A percentile compares a stretch with the other conserved stretches of the same genome.
Evolutionary conservation across 2,888 invertebrate species (phyloP).

Genomic region (Drepanosiphum platanoidis): DNA sequence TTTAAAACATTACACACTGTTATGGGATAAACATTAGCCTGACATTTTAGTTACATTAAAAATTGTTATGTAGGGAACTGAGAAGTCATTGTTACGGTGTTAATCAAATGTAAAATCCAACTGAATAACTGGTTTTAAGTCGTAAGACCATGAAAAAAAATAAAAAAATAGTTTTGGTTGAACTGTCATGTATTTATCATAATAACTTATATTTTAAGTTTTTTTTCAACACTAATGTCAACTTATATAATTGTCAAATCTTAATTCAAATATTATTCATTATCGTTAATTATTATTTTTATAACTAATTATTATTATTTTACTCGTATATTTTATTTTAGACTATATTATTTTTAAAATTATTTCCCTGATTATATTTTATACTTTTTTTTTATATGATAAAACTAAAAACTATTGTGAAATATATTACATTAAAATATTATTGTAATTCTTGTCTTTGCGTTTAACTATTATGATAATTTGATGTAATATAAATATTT

Average conservation of each 20-base stretch:
- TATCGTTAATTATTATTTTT: slow-evolving; percentile 25
- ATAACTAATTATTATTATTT: slow-evolving; percentile 26
- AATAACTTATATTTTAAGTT: background rate
- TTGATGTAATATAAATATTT: slow-evolving; percentile 18
- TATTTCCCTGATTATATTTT: slow-evolving; percentile 43
- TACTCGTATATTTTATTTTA: slow-evolving; percentile 5
- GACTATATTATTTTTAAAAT: background rate
- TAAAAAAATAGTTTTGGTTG: too few species aligned
- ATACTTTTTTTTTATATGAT: slow-evolving; percentile 2
- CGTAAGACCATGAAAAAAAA: too few species aligned
- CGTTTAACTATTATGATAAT: slow-evolving; percentile 21
- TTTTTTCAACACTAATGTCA: background rate
- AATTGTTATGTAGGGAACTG: too few species aligned
- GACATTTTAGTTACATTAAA: background rate
- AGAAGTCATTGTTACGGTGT: too few species aligned
- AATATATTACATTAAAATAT: background rate
- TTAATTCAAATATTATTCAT: background rate
- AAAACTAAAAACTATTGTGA: background rate
- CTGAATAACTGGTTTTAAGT: too few species aligned
- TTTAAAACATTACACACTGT: too few species aligned
- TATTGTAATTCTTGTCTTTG: slow-evolving; percentile 34
- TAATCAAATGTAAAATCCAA: too few species aligned
- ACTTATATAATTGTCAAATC: background rate
- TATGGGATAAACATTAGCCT: background rate
- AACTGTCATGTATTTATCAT: too few species aligned